These are phyloP conservation scores for Xestia xanthographa DNA, from an alignment of 2,888 invertebrate genomes.

Conservation along the genomic window DNA sequence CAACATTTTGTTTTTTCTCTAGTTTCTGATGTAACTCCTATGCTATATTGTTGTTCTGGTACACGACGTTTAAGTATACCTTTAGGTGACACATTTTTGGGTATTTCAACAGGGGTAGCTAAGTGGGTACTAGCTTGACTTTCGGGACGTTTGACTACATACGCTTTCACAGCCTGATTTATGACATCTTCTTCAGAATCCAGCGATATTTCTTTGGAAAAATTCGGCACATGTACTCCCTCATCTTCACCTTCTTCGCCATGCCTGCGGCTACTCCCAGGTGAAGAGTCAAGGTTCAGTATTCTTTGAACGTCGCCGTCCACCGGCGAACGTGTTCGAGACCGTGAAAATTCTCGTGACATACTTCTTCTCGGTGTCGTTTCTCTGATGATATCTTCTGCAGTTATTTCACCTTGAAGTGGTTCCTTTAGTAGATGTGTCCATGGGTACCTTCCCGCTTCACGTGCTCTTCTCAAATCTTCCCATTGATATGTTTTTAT, in stretches of 20 bases:
- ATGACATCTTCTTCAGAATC: conserved; percentile 87
- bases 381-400: conserved; percentile 88
- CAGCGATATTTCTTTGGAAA: conserved; percentile 87
- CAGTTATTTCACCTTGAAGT: conserved; percentile 87
- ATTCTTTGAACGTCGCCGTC: conserved; percentile 84
- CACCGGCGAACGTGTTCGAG: conserved; percentile 85
- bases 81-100: conserved; percentile 87
- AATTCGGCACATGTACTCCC: conserved; percentile 87
- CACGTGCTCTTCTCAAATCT: conserved; percentile 93
- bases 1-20: conserved; percentile 90
- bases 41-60: conserved; percentile 83
- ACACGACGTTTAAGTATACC: conserved; percentile 89
- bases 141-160: conserved; percentile 80
- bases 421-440: conserved; percentile 93
- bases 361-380: conserved; percentile 87
- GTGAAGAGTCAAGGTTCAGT: conserved; percentile 87
- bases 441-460: conserved; percentile 95
- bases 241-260: conserved; percentile 87
- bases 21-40: conserved; percentile 84
- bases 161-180: conserved; percentile 72
- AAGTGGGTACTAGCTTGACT: conserved; percentile 77
- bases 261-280: conserved; percentile 88
- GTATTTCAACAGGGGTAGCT: conserved; percentile 79
- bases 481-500: conserved; percentile 96
- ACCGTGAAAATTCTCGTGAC: conserved; percentile 87